phyloP scores from a whole-genome alignment of 2,888 invertebrate species.

The Resseliella maxima region DNA sequence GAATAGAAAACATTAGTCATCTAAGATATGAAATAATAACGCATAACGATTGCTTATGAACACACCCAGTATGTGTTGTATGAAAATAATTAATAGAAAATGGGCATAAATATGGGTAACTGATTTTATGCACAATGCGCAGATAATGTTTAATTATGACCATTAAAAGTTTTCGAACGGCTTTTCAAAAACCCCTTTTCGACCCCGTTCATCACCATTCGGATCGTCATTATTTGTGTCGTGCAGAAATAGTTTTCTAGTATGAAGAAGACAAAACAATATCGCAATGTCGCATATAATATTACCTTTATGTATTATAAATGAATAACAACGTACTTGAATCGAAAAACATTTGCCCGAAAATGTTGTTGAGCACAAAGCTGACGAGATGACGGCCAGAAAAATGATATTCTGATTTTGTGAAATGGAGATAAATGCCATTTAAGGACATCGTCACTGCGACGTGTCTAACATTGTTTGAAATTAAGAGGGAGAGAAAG shows the following conservation, averaged over 20 bases:
- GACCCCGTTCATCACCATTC: no score
- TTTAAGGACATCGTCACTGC: slow-evolving; percentile 8
- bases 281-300: slow-evolving; percentile 14
- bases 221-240: no score
- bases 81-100: slow-evolving; percentile 21
- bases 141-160: slow-evolving; percentile 38
- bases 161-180: slow-evolving; percentile 26
- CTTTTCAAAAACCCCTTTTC: slow-evolving; percentile 31
- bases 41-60: background rate
- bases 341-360: background rate
- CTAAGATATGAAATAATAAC: background rate
- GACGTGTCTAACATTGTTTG: background rate
- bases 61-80: background rate
- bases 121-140: slow-evolving; percentile 38
- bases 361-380: background rate
- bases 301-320: slow-evolving; percentile 32
- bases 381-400: background rate
- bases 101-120: slow-evolving; percentile 21
- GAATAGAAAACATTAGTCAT: slow-evolving; percentile 10
- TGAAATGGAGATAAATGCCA: slow-evolving; percentile 14
- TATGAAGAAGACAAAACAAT: background rate
- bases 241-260: background rate
- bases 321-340: background rate
- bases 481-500: background rate
- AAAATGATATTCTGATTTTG: slow-evolving; percentile 23